Evolutionary conservation across 2,888 invertebrate genomes (phyloP).

Genomic region (Tridacna gigas): DNA sequence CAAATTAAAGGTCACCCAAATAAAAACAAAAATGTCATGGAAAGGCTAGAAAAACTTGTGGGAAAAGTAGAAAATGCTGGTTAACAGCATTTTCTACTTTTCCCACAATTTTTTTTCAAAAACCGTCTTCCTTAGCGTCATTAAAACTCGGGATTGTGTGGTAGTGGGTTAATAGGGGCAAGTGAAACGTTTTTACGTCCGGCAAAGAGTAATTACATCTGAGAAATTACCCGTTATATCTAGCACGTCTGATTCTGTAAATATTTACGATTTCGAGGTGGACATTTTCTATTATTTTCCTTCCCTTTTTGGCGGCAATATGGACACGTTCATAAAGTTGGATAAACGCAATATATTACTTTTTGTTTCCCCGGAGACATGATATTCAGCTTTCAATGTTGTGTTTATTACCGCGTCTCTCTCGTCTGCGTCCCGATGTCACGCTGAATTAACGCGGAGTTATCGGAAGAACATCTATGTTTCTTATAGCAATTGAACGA

Average conservation of each 20-base stretch:
- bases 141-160: no score
- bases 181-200: no score
- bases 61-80: no score
- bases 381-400: neutral
- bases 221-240: conserved; percentile 5
- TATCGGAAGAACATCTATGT: neutral
- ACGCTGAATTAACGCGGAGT: neutral
- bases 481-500: no score
- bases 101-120: no score
- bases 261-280: conserved; percentile 24
- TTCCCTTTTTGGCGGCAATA: conserved; percentile 1
- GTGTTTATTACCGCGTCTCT: conserved; percentile 3
- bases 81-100: no score
- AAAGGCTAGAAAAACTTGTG: no score
- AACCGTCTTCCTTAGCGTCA: no score
- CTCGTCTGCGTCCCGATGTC: neutral
- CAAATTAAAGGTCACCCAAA: no score
- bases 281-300: conserved; percentile 20
- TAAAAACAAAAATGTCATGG: no score
- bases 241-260: neutral
- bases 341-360: conserved; percentile 14
- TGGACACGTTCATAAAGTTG: conserved; percentile 6
- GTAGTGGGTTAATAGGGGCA: no score
- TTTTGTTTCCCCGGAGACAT: neutral
- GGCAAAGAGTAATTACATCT: neutral